Percentiles rank a stretch among this genome's conserved stretches.
Conservation (phyloP, 2,113 vertebrate species). For the Ailurus styani region DNA sequence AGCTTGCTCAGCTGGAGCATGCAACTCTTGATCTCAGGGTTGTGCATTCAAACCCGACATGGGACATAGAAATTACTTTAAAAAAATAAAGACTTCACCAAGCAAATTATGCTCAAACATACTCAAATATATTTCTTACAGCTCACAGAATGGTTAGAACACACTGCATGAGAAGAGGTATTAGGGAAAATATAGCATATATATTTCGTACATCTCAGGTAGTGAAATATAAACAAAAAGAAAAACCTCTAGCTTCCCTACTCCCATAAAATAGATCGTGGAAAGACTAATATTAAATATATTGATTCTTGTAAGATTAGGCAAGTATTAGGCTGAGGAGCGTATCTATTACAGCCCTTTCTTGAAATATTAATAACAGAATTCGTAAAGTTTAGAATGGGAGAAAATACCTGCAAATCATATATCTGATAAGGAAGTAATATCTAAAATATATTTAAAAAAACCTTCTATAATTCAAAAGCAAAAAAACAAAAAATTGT, state of each 20-base stretch:
- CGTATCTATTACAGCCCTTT: not conserved
- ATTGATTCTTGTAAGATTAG: constrained; percentile 4
- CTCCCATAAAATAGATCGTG: not conserved
- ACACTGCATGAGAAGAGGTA: not conserved
- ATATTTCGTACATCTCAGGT: not conserved
- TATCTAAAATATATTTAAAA: not conserved
- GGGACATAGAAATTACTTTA: not conserved
- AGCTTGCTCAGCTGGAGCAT: not conserved
- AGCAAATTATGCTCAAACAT: constrained; percentile 18
- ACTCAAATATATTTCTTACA: constrained; percentile 34
- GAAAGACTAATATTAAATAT: constrained; percentile 1
- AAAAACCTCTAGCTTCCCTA: constrained; percentile 9
- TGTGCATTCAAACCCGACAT: not conserved
- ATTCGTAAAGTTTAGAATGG: not conserved
- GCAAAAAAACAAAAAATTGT: not conserved
- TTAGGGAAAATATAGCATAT: constrained; percentile 2
- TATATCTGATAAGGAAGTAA: not conserved
- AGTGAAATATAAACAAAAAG: not conserved
- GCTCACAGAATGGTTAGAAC: not conserved
- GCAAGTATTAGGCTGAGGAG: not conserved
- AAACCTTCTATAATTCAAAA: not conserved
- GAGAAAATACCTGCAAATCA: not conserved
- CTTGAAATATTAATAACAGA: constrained; percentile 22
- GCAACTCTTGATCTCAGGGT: not conserved
- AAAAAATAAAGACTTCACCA: not conserved